Conservation (phyloP, 2,888 invertebrate genomes). For the Lypha dubia region DNA sequence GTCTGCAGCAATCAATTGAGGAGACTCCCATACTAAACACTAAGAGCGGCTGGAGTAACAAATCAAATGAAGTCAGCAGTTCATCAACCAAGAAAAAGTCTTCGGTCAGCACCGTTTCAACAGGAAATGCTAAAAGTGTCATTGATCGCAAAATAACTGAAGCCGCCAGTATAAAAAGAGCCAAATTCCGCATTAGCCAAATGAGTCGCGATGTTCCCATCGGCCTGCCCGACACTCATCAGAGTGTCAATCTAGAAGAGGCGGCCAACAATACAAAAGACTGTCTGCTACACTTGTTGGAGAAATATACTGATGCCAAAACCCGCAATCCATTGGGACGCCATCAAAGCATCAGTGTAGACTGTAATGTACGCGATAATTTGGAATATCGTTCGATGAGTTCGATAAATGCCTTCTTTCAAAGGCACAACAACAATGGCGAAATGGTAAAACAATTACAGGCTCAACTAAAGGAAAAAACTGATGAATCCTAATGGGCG, state of each 20-base stretch:
- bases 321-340: constrained; percentile 84
- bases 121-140: constrained; percentile 70
- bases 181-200: constrained; percentile 87
- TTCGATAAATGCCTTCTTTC: constrained; percentile 91
- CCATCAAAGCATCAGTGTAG: constrained; percentile 90
- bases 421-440: constrained; percentile 85
- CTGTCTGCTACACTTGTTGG: constrained; percentile 88
- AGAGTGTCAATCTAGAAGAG: constrained; percentile 84
- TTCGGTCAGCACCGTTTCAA: constrained; percentile 66
- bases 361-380: constrained; percentile 89
- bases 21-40: constrained; percentile 80
- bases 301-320: constrained; percentile 88
- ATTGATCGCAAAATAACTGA: constrained; percentile 64
- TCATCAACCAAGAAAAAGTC: constrained; percentile 65
- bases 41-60: constrained; percentile 74
- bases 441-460: constrained; percentile 80
- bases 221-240: constrained; percentile 86
- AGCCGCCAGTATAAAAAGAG: constrained; percentile 83
- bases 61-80: constrained; percentile 43
- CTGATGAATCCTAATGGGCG: constrained; percentile 54
- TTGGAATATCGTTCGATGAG: constrained; percentile 91
- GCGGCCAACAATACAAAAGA: constrained; percentile 90
- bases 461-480: constrained; percentile 82
- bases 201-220: constrained; percentile 90
- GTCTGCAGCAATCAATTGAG: constrained; percentile 82